Base-by-base conservation (phyloP, 2,888 invertebrate species). In the Apodemia duryi region DNA sequence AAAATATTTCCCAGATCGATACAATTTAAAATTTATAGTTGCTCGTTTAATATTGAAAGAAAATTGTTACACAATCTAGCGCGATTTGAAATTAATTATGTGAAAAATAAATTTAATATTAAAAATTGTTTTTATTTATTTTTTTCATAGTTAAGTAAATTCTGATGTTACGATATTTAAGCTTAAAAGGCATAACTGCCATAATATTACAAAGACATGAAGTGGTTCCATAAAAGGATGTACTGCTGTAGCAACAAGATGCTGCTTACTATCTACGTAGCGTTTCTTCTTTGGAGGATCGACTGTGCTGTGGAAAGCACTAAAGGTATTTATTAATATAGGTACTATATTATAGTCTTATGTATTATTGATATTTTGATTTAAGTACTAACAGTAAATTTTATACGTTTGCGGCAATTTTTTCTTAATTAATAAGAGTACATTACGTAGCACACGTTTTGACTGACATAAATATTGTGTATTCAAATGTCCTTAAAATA, bases 271-370 rank as follows among this genome's bases (percentile, higher is more conserved):
- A 67, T 88, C 64, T 90, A 84, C 76, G 77, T 82, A 65, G 84
- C 85, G 64, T 72, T 91, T 72, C 84, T 91, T 74, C 84, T 91
- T 70, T 90, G 88, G 88, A 85, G 86, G 77, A 80, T 89, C 71
- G 89, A 90, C 82, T 85, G 83, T 71, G 83, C 84, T 73, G 91
- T 88, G 69, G 91, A 88, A 73, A 90, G 88, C 74, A 86, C 88
- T 68, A 91, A 87, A 89, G 91, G 91, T 91, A 84, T 84, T 64
- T 46, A 21, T 13, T 41, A 32, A 32, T 41, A 43, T 11, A 1
- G 11, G 1, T 43, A 43, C 21, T 21, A 21, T 11, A 2, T 11
- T 11, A 43, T 43, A 43, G 28, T 54, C 38, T 38, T 38, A 38
- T 38, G 2, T 7, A 38, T 1, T 9, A 38, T 38, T 7, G 7